Conservation (phyloP, 2,797 vertebrate genomes). For the Meriones psammophilus region DNA sequence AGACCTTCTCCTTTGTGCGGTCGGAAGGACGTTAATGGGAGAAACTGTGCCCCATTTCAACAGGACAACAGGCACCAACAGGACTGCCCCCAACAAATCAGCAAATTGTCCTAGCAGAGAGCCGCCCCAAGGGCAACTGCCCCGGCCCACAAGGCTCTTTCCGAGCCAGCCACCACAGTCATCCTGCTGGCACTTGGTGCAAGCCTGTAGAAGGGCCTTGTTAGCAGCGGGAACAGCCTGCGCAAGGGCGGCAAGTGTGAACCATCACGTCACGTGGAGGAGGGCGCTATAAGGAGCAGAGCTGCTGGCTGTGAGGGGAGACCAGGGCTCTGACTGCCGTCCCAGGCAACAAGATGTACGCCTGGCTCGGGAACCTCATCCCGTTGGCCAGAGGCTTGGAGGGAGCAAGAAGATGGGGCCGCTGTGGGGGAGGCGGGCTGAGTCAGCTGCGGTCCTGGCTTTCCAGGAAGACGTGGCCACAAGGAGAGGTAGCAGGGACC, state of each 20-base stretch:
- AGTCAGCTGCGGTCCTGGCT: slow-evolving; percentile 38
- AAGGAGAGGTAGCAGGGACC: not conserved
- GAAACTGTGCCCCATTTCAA: not conserved
- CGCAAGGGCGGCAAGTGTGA: not conserved
- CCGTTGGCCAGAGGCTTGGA: not conserved
- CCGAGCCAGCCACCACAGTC: not conserved
- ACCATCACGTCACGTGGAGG: not conserved
- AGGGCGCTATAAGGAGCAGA: not conserved
- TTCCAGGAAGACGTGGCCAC: slow-evolving; percentile 40
- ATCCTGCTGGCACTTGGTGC: not conserved
- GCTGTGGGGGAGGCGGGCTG: not conserved
- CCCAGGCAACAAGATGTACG: not conserved
- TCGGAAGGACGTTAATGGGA: slow-evolving; percentile 19
- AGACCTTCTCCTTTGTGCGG: not conserved
- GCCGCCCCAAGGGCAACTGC: not conserved
- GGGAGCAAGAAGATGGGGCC: not conserved
- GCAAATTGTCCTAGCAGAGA: slow-evolving; percentile 5
- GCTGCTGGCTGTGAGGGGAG: not conserved
- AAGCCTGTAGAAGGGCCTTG: slow-evolving; percentile 9
- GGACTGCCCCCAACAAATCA: not conserved
- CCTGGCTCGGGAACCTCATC: not conserved
- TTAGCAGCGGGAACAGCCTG: slow-evolving; percentile 34
- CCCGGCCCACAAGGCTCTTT: not conserved
- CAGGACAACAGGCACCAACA: not conserved
- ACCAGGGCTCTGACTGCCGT: not conserved